These are phyloP conservation scores for Oreochromis grahami DNA, from an alignment of 2,797 vertebrate species.

Conservation along the genomic window DNA sequence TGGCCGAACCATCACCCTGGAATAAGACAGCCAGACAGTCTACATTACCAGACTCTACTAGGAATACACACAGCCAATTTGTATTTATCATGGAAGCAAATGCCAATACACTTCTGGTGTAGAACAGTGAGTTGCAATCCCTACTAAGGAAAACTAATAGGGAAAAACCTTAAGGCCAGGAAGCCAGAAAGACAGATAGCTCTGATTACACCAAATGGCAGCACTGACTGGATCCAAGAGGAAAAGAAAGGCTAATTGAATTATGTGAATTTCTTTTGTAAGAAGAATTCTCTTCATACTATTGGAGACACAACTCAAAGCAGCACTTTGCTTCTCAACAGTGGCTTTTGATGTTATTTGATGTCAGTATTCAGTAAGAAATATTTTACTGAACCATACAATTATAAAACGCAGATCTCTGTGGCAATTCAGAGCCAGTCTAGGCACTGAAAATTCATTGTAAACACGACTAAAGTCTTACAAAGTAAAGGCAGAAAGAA, in stretches of 20 bases:
- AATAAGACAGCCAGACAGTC: constrained; percentile 19
- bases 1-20: constrained; percentile 6
- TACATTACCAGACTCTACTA: constrained; percentile 24
- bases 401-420: not conserved
- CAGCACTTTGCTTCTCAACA: not conserved
- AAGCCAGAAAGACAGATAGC: constrained; percentile 51
- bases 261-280: constrained; percentile 24
- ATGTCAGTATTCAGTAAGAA: not conserved
- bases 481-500: not conserved
- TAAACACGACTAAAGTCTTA: not conserved
- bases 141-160: constrained; percentile 29
- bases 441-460: not conserved
- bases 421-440: not conserved
- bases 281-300: constrained; percentile 1
- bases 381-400: not conserved
- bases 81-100: constrained; percentile 28
- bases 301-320: not conserved
- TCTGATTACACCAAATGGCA: constrained; percentile 46
- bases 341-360: not conserved
- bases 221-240: constrained; percentile 11
- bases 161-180: constrained; percentile 25
- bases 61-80: constrained; percentile 32
- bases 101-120: constrained; percentile 25
- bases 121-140: constrained; percentile 21
- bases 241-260: constrained; percentile 35